Base-by-base conservation (phyloP, 2,888 invertebrate species). In the Thera obeliscata region DNA sequence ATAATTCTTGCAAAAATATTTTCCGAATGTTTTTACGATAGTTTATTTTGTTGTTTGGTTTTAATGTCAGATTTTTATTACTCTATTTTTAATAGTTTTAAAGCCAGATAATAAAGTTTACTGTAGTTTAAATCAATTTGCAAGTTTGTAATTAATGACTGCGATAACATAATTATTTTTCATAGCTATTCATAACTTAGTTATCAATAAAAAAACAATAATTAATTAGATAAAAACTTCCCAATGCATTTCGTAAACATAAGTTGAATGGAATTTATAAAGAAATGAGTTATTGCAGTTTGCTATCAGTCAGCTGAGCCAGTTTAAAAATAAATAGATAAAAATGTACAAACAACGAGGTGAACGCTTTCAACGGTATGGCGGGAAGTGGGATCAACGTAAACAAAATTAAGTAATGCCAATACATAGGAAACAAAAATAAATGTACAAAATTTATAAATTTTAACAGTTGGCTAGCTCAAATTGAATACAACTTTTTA, bases 241-340 rank as follows among this genome's bases (percentile, higher is more conserved):
- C 55, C 64, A 61, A 62, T 49, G 70, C 67, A 64, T 79, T 83
- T 82, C 69, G 76, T 84, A 89, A 90, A 90, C 88, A 89, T 82
- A 84, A 83, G 82, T 82, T 81, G 80, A 79, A 85, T 80, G 80
- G 68, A 84, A 83, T 85, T 82, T 83, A 87, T 84, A 86, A 86
- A 87, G 77, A 83, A 82, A 73, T 83, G 81, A 88, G 82, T 86
- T 84, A 86, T 87, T 85, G 77, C 78, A 71, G 73, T 74, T 74
- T 73, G 59, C 66, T 83, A 84, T 83, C 83, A 70, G 69, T 75
- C 67, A 72, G 74, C 67, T 74, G 71, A 73, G 67, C 61, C 68
- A 67, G 77, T 81, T 80, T 79, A 80, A 85, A 86, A 82, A 83
- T 83, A 84, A 72, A 70, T 76, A 77, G 82, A 86, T 87, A 84